Base-by-base conservation (phyloP, 2,797 vertebrate genomes). In the Cossypha heuglini region DNA sequence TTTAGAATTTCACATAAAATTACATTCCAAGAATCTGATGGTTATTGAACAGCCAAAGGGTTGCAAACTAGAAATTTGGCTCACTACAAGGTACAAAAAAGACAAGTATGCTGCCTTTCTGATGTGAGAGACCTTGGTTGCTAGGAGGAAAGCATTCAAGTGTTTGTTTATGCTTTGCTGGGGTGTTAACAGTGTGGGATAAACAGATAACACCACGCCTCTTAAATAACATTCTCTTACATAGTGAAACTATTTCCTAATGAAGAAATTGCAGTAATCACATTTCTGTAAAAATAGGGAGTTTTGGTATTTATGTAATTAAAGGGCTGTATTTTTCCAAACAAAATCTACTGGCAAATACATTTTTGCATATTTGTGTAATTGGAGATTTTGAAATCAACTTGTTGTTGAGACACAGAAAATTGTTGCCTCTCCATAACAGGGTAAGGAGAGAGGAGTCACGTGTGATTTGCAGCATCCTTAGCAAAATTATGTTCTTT, bases 91-190 rank as follows among this genome's bases (percentile, higher is more conserved):
- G 6, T 29, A 72, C 49, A 43, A 6, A 45, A 93, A 61, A 92
- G 46, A 31, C 71, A 88, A 86, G 61, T 78, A 67, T 37, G 71
- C 48, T 79, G 63, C 61, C 83, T 69, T 61, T 71, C 79, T 66
- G 78, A 91, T 88, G 93, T 42, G 73, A 93, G 95, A 93, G 95
- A 77, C 95, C 95, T 98, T 97, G 94, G 96, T 97, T 97, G 97
- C 96, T 97, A 98, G 96, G 96, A 97, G 92, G 94, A 96, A 85
- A 76, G 69, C 74, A 80, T 69, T 90, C 75, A 86, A 95, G 94
- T 94, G 89, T 92, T 82, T 68, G 61, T 51, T 91, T 80, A 54
- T 87, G 80, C 81, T 94, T 85, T 91, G 28, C 72, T 80, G 80
- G 51, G 80, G 59, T 73, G 91, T 96, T 79, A 73, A 88, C 82